These are phyloP conservation scores for Tethya wilhelma DNA, from an alignment of 37 sponge, comb jelly and placozoan species.

Conservation along the genomic window DNA sequence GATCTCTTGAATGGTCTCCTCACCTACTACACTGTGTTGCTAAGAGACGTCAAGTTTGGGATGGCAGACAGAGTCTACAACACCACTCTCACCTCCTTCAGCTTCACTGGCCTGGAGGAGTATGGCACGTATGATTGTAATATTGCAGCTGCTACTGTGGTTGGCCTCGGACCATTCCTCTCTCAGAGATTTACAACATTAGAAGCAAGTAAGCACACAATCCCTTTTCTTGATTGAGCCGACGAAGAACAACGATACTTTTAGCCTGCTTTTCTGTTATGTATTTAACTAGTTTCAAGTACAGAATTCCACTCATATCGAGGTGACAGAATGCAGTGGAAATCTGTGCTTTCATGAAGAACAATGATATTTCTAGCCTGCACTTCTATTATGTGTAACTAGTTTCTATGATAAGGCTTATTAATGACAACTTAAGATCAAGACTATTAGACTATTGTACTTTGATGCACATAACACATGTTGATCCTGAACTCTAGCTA, in stretches of 20 bases:
- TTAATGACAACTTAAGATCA: background rate
- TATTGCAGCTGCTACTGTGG: constrained; percentile 47
- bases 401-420: too few species aligned
- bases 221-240: background rate
- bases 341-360: too few species aligned
- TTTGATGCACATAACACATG: background rate
- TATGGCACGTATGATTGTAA: constrained; percentile 8
- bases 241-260: background rate
- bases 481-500: too few species aligned
- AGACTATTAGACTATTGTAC: background rate
- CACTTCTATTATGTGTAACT: background rate
- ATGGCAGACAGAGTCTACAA: constrained; percentile 1
- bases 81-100: constrained; percentile 11
- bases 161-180: constrained; percentile 20
- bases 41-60: background rate
- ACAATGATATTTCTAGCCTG: background rate
- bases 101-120: constrained; percentile 30
- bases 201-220: background rate
- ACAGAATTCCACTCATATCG: too few species aligned
- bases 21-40: constrained; percentile 6
- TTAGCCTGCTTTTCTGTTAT: background rate
- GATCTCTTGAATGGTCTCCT: constrained; percentile 34
- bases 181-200: background rate
- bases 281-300: background rate
- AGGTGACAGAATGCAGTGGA: too few species aligned